These are phyloP conservation scores for Caenorhabditis afra DNA, from an alignment of 2,888 invertebrate genomes.

Conservation along the genomic window DNA sequence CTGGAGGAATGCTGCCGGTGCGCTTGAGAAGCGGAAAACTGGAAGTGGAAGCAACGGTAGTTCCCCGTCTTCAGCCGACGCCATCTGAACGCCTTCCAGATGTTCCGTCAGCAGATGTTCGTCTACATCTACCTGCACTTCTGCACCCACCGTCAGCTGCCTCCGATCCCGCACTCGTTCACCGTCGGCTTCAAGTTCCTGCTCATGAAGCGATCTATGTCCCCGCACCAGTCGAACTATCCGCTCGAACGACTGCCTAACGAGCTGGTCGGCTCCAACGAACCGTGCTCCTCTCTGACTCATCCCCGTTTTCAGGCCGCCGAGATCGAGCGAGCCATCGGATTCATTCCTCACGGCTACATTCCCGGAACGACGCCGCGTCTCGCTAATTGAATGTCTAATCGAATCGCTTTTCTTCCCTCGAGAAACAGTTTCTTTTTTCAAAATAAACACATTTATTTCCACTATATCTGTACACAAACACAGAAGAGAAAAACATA, in stretches of 20 bases:
- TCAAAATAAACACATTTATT: slow-evolving; percentile 47
- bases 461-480: slow-evolving; percentile 33
- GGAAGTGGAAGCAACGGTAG: neutral
- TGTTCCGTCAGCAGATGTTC: slow-evolving; percentile 10
- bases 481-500: slow-evolving; percentile 17
- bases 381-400: neutral
- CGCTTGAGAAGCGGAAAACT: neutral
- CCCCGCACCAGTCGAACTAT: neutral
- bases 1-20: neutral
- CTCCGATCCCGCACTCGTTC: slow-evolving; percentile 7
- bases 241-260: neutral
- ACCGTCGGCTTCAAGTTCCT: slow-evolving; percentile 11
- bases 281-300: neutral
- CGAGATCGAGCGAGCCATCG: neutral
- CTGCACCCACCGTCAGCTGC: neutral
- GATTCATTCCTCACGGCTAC: slow-evolving; percentile 1
- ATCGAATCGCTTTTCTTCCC: neutral
- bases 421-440: neutral
- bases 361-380: neutral
- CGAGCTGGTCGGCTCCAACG: neutral
- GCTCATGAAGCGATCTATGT: neutral
- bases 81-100: neutral
- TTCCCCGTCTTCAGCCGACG: neutral
- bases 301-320: neutral
- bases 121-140: slow-evolving; percentile 1